Base-by-base conservation (phyloP, 2,113 vertebrate genomes). In the Chloropsis hardwickii region DNA sequence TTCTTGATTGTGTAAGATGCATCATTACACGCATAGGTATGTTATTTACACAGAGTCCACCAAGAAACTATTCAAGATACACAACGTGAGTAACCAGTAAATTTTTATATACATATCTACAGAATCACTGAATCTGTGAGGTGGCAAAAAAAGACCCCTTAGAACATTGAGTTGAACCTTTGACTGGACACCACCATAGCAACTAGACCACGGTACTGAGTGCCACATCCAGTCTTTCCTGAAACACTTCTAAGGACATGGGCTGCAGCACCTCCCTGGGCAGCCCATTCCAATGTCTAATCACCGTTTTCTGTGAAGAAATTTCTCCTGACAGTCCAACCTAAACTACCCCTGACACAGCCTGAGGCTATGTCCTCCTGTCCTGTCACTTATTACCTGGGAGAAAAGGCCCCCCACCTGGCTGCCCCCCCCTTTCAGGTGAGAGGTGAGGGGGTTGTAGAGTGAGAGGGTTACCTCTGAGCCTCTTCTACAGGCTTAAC, bases 1-100 rank as follows among this genome's bases (percentile, higher is more conserved):
- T 3, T 42, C 6, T 35, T 16, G 25, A 1, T 58, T 1, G 1
- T 19, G 8, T 23, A 7, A 40, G 22, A 10, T 12, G 1, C 6
- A 2, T 37, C 7, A 0, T 53, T 45, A 33, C 3, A 0, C 2
- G 4, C 7, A 14, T 15, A 53, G 15, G 3, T n/a, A 13, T 0
- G 2, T n/a, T 0, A 5, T 58, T 58, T 73, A 4, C 7, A 0
- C 33, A 6, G 5, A 24, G 5, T 5, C 7, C 24, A 37, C 6
- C 6, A 11, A 45, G 11, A 47, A 73, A 14, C 35, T 1, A 31
- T 24, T 54, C 5, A 6, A 42, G 11, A 27, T 9, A 7, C 2
- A 0, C 19, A 67, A 9, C 0, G 0, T 1, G 3, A 72, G 40
- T n/a, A 44, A 11, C 10, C 37, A 51, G 15, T 33, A 47, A 12